These are phyloP conservation scores for Microtus montanus DNA, from an alignment of 2,113 vertebrate genomes.

Conservation along the genomic window DNA sequence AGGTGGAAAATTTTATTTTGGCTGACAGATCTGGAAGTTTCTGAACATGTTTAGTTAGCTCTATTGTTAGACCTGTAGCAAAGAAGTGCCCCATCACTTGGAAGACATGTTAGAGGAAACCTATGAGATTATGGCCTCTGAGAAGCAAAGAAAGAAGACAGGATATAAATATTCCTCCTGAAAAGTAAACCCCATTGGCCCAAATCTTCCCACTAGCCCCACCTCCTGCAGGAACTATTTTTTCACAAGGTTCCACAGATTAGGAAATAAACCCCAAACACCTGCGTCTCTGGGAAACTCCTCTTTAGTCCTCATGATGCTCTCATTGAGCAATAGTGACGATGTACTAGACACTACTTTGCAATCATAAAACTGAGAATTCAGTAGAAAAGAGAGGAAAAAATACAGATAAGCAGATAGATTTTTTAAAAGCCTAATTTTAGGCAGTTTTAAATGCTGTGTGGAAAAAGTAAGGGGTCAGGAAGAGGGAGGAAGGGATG, in stretches of 20 bases:
- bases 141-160: background rate
- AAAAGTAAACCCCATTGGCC: no score
- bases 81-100: background rate
- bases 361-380: no score
- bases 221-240: background rate
- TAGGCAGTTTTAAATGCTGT: no score
- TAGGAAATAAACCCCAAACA: accelerated
- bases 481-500: no score
- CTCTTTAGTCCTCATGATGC: background rate
- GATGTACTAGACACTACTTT: no score
- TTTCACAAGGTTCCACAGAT: accelerated
- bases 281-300: background rate
- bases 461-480: no score
- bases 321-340: no score
- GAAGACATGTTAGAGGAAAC: background rate
- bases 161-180: background rate
- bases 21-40: background rate
- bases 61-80: background rate
- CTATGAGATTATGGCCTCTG: no score
- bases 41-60: background rate
- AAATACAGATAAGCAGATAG: no score
- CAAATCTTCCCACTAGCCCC: background rate
- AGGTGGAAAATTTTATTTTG: background rate
- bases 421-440: no score
- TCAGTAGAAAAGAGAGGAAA: no score